Percentiles rank a stretch among this genome's conserved stretches.
These are phyloP conservation scores for Globodera rostochiensis DNA, from an alignment of 1,140 invertebrate species.

Conservation along the genomic window DNA sequence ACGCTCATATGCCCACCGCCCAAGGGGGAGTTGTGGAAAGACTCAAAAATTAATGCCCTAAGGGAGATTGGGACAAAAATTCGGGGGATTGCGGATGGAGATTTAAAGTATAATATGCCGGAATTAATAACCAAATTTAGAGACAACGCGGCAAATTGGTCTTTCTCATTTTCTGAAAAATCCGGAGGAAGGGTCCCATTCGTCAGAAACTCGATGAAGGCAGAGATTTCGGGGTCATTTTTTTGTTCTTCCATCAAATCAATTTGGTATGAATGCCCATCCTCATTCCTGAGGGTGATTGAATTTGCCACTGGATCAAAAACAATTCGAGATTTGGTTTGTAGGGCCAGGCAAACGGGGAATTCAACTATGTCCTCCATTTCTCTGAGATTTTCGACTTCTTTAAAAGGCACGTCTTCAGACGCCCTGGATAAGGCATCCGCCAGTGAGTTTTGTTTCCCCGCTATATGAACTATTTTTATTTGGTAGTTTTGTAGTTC, in stretches of 20 bases:
- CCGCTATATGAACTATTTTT: neutral
- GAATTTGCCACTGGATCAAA: neutral
- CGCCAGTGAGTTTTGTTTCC: neutral
- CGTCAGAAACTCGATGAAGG: neutral
- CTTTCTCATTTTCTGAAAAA: conserved; percentile 24
- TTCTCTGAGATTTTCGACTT: neutral
- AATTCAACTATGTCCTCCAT: neutral
- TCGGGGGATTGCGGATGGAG: conserved; percentile 24
- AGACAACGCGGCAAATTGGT: neutral
- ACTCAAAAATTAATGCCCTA: conserved; percentile 28
- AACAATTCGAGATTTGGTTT: neutral
- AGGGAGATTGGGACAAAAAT: conserved; percentile 10
- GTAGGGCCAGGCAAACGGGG: neutral
- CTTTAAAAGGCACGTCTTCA: neutral
- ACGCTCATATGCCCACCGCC: conserved; percentile 28
- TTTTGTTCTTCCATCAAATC: neutral
- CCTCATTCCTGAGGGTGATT: neutral
- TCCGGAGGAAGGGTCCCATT: conserved; percentile 10
- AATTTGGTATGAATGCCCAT: neutral
- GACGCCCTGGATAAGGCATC: neutral
- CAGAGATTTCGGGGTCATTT: neutral
- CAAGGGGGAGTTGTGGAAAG: conserved; percentile 8
- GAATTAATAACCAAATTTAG: conserved; percentile 16
- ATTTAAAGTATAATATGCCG: conserved; percentile 29
- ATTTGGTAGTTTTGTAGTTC: neutral